phyloP scores from a whole-genome alignment of 2,113 vertebrate species.

The Gymnocephalus cernua region DNA sequence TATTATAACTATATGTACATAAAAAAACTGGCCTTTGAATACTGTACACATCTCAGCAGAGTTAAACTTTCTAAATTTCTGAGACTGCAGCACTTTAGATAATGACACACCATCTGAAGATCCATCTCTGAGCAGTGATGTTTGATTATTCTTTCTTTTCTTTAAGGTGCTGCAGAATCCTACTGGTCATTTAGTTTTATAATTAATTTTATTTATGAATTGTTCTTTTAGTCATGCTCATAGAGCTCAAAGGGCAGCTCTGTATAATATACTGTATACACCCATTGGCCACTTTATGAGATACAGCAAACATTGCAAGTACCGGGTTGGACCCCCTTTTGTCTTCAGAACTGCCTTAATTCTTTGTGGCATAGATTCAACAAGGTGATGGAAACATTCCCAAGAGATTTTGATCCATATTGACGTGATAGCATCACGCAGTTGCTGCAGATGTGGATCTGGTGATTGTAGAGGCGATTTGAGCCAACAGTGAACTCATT shows the following conservation, averaged over 20 bases:
- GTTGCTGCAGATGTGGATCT: too few relatives aligned
- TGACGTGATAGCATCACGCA: too few relatives aligned
- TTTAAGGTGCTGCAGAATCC: slow-evolving; percentile 1
- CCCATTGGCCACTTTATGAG: too few relatives aligned
- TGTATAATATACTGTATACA: neutral
- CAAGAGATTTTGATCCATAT: too few relatives aligned
- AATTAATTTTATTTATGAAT: too few relatives aligned
- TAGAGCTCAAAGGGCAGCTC: neutral
- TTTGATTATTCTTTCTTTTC: neutral
- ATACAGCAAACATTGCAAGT: too few relatives aligned
- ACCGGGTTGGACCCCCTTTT: too few relatives aligned
- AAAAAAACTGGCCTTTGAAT: neutral
- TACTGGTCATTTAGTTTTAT: slow-evolving; percentile 48
- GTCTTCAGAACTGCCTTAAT: too few relatives aligned
- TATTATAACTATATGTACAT: neutral
- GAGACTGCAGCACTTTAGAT: neutral
- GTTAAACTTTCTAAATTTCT: neutral
- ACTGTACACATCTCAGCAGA: neutral
- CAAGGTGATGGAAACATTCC: too few relatives aligned
- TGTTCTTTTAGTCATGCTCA: neutral
- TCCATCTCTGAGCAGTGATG: neutral
- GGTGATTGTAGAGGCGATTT: too few relatives aligned
- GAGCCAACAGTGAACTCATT: too few relatives aligned
- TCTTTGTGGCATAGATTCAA: too few relatives aligned
- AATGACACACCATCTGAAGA: neutral